Percentiles rank a stretch among this genome's conserved stretches.
Evolutionary conservation across 2,888 invertebrate genomes (phyloP).

Genomic region (Caenorhabditis japonica): DNA sequence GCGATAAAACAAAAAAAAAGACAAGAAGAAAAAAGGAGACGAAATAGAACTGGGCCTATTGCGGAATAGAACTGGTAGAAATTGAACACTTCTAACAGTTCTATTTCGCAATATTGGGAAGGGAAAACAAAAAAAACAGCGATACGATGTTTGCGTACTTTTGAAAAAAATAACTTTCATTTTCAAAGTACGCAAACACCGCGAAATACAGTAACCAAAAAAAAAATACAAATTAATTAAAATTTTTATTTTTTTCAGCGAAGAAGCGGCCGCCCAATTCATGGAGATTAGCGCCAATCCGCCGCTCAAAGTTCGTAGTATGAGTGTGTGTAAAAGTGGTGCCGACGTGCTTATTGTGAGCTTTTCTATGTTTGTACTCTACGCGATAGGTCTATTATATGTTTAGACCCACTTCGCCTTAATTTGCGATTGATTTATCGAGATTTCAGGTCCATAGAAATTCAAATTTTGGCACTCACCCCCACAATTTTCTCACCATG

Average conservation of each 20-base stretch:
- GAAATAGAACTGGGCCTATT: too few relatives aligned
- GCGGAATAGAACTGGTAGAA: too few relatives aligned
- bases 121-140: too few relatives aligned
- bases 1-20: too few relatives aligned
- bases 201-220: background rate
- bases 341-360: constrained; percentile 55
- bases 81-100: too few relatives aligned
- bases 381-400: background rate
- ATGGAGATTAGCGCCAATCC: constrained; percentile 60
- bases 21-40: too few relatives aligned
- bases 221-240: background rate
- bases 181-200: background rate
- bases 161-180: background rate
- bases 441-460: too few relatives aligned
- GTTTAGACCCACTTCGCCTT: too few relatives aligned
- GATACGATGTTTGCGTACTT: too few relatives aligned
- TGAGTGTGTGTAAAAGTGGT: constrained; percentile 55
- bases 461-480: too few relatives aligned
- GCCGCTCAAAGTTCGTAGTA: constrained; percentile 56
- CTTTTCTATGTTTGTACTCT: constrained; percentile 17
- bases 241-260: constrained; percentile 50
- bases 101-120: too few relatives aligned
- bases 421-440: too few relatives aligned
- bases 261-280: constrained; percentile 62
- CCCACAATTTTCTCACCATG: background rate